Conservation (phyloP, 92 coral and sea anemone species). For the Zoanthus gigantus region DNA sequence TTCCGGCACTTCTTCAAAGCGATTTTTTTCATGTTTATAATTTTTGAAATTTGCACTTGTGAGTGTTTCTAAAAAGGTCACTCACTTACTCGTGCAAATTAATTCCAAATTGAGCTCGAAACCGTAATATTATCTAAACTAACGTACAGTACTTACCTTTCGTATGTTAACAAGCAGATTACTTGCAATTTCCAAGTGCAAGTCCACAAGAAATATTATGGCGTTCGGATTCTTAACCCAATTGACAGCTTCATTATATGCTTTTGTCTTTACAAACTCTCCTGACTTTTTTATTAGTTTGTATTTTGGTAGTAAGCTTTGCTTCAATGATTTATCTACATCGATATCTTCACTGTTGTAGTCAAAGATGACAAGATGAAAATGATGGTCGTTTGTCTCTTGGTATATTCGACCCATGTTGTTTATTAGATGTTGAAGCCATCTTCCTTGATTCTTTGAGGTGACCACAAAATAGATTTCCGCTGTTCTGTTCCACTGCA, state of each 20-base stretch:
- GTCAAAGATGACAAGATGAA: slow-evolving; percentile 36
- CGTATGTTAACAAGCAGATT: slow-evolving; percentile 69
- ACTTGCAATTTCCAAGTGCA: slow-evolving; percentile 74
- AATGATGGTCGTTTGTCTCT: slow-evolving; percentile 23
- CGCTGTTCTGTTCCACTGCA: slow-evolving; percentile 47
- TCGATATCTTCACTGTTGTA: slow-evolving; percentile 30
- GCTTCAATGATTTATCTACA: slow-evolving; percentile 6
- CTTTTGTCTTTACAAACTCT: slow-evolving; percentile 59
- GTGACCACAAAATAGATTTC: slow-evolving; percentile 29
- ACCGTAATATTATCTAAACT: too few relatives aligned
- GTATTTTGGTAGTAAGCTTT: slow-evolving; percentile 65
- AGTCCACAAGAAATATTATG: slow-evolving; percentile 69
- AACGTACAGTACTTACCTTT: slow-evolving; percentile 58
- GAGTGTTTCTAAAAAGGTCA: too few relatives aligned
- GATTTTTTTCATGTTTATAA: too few relatives aligned
- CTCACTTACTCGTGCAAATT: too few relatives aligned
- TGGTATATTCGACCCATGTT: slow-evolving; percentile 27
- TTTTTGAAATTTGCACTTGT: too few relatives aligned
- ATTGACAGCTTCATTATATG: slow-evolving; percentile 70
- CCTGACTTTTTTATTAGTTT: slow-evolving; percentile 61
- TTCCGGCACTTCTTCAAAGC: too few relatives aligned
- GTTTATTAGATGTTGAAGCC: slow-evolving; percentile 39
- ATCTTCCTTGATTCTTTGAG: slow-evolving; percentile 37
- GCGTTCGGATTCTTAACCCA: slow-evolving; percentile 70
- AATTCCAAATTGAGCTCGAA: too few relatives aligned